A percentile compares a stretch with the other conserved stretches of the same genome.
phyloP scores from a whole-genome alignment of 2,113 vertebrate species.

The Puntigrus tetrazona region DNA sequence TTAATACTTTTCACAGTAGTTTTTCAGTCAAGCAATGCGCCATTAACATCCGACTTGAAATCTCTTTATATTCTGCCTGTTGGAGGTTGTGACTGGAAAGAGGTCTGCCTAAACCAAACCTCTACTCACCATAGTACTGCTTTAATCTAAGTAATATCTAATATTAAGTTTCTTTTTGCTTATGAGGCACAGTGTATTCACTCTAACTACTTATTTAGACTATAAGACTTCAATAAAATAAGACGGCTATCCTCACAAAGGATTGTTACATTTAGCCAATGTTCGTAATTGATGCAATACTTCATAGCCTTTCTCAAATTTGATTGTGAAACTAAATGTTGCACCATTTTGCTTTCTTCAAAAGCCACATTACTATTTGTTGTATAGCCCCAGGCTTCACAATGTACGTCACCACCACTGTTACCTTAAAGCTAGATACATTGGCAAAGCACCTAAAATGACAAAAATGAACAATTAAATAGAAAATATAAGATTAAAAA shows the following conservation, averaged over 20 bases:
- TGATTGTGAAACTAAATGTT: constrained; percentile 14
- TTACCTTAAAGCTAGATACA: not conserved
- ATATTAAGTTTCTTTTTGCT: not conserved
- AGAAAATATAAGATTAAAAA: not conserved
- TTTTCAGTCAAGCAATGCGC: not conserved
- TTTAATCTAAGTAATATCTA: not conserved
- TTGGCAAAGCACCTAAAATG: not conserved
- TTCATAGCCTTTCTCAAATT: not conserved
- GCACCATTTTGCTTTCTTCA: constrained; percentile 3
- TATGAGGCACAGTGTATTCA: not conserved
- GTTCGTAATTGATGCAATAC: not conserved
- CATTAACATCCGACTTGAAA: not conserved
- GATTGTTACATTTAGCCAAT: not conserved
- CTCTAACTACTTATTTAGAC: not conserved
- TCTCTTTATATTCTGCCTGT: not conserved
- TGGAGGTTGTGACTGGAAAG: not conserved
- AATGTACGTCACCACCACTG: not conserved
- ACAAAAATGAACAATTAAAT: not conserved
- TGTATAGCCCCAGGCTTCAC: not conserved
- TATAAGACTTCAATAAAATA: not conserved
- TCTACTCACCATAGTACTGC: not conserved
- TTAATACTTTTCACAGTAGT: not conserved
- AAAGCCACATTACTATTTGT: not conserved
- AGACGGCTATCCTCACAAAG: not conserved
- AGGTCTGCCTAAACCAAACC: not conserved